These are phyloP conservation scores for Pseudomyrmex concolor DNA, from an alignment of 1,140 invertebrate species.

Conservation along the genomic window DNA sequence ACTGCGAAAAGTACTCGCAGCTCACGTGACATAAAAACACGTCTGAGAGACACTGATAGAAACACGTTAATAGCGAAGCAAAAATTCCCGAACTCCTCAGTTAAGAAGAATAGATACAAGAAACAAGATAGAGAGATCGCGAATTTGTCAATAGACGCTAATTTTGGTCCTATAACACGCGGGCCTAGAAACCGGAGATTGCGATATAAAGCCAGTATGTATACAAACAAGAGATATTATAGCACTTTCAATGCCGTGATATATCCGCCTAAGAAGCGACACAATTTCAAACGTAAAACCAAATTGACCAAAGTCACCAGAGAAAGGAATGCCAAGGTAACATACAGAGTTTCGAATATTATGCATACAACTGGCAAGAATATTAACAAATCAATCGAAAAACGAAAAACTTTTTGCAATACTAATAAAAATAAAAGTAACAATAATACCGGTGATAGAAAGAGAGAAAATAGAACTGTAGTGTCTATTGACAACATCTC, in stretches of 20 bases:
- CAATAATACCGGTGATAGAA: not conserved
- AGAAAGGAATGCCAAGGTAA: constrained; percentile 5
- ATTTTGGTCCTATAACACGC: constrained; percentile 74
- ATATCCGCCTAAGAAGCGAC: constrained; percentile 21
- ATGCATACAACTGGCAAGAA: constrained; percentile 21
- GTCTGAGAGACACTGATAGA: constrained; percentile 36
- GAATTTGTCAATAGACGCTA: constrained; percentile 80
- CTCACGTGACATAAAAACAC: constrained; percentile 41
- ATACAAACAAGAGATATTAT: constrained; percentile 15
- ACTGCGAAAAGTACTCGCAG: constrained; percentile 34
- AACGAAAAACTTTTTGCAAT: constrained; percentile 33
- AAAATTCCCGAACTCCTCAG: constrained; percentile 42
- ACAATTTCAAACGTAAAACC: constrained; percentile 42
- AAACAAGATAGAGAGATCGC: constrained; percentile 78
- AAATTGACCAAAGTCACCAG: constrained; percentile 49
- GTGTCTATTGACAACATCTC: not conserved
- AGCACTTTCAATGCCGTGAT: constrained; percentile 37
- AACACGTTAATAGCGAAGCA: not conserved
- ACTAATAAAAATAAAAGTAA: not conserved
- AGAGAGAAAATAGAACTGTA: not conserved
- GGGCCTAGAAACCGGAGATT: constrained; percentile 73
- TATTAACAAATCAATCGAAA: not conserved
- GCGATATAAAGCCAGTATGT: constrained; percentile 59
- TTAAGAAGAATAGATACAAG: constrained; percentile 68
- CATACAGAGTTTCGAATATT: constrained; percentile 19